phyloP scores from a whole-genome alignment of 2,797 vertebrate species.

The Microctenopoma stevenorrisi region DNA sequence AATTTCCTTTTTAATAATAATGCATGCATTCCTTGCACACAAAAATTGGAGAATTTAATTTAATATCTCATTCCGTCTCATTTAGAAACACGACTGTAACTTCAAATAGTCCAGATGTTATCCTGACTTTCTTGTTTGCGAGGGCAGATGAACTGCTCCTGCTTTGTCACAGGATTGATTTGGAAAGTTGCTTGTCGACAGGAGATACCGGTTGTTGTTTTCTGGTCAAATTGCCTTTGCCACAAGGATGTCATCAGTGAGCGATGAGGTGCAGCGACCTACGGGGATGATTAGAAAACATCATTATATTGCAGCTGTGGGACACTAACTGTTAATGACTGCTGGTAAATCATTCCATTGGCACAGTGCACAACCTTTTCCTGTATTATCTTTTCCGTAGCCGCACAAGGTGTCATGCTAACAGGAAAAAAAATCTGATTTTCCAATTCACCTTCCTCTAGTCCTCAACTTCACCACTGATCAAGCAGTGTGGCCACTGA shows the following conservation, averaged over 20 bases:
- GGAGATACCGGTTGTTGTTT: slow-evolving; percentile 54
- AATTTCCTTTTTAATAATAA: background rate
- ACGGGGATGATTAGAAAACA: slow-evolving; percentile 66
- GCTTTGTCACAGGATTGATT: slow-evolving; percentile 36
- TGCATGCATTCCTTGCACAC: slow-evolving; percentile 4
- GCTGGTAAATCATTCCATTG: slow-evolving; percentile 56
- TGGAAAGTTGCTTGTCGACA: slow-evolving; percentile 38
- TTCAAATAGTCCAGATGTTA: slow-evolving; percentile 35
- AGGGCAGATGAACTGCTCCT: slow-evolving; percentile 21
- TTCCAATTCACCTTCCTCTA: slow-evolving; percentile 52
- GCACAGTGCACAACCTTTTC: slow-evolving; percentile 44
- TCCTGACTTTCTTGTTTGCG: slow-evolving; percentile 17
- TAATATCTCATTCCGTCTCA: slow-evolving; percentile 2
- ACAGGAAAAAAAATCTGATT: slow-evolving; percentile 30
- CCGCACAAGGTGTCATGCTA: slow-evolving; percentile 58
- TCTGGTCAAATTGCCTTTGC: slow-evolving; percentile 68
- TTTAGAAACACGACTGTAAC: background rate
- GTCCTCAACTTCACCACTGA: slow-evolving; percentile 72
- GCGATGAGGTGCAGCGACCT: slow-evolving; percentile 66
- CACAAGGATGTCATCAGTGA: slow-evolving; percentile 51
- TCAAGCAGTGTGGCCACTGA: slow-evolving; percentile 59
- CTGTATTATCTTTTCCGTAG: slow-evolving; percentile 42
- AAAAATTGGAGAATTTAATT: background rate
- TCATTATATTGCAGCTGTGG: slow-evolving; percentile 61
- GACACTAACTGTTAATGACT: slow-evolving; percentile 71